Conservation (phyloP, 2,888 invertebrate species). For the Athetis lepigone region DNA sequence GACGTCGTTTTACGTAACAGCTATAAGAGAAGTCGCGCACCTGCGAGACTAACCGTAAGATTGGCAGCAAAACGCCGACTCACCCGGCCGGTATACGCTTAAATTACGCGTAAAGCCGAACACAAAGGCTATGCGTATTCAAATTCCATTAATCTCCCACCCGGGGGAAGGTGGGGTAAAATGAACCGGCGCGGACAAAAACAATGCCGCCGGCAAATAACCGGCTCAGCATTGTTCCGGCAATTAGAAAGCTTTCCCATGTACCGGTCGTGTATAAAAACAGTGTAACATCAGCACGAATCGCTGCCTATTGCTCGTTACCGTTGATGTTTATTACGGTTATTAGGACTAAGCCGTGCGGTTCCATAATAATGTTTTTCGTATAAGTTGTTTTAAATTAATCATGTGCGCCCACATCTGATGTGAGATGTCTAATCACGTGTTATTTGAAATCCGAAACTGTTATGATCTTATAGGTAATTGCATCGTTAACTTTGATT, state of each 20-base stretch:
- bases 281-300: slow-evolving; percentile 90
- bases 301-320: slow-evolving; percentile 90
- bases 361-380: slow-evolving; percentile 85
- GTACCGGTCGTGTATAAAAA: slow-evolving; percentile 90
- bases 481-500: slow-evolving; percentile 50
- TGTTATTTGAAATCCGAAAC: slow-evolving; percentile 34
- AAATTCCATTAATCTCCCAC: slow-evolving; percentile 90
- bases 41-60: slow-evolving; percentile 82
- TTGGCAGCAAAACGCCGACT: slow-evolving; percentile 84
- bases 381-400: slow-evolving; percentile 83
- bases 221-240: slow-evolving; percentile 91
- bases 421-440: slow-evolving; percentile 44
- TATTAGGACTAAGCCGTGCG: slow-evolving; percentile 88
- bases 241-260: slow-evolving; percentile 91
- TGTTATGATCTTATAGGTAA: slow-evolving; percentile 42
- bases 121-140: slow-evolving; percentile 91
- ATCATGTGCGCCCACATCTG: slow-evolving; percentile 69
- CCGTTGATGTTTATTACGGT: slow-evolving; percentile 90
- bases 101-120: slow-evolving; percentile 90
- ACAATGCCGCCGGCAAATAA: slow-evolving; percentile 90
- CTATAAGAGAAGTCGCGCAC: slow-evolving; percentile 76
- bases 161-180: slow-evolving; percentile 88
- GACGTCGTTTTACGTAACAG: slow-evolving; percentile 78
- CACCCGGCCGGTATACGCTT: slow-evolving; percentile 87
- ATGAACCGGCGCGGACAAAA: slow-evolving; percentile 90